phyloP scores from a whole-genome alignment of 2,888 invertebrate species.

The Willowsia nigromaculata region DNA sequence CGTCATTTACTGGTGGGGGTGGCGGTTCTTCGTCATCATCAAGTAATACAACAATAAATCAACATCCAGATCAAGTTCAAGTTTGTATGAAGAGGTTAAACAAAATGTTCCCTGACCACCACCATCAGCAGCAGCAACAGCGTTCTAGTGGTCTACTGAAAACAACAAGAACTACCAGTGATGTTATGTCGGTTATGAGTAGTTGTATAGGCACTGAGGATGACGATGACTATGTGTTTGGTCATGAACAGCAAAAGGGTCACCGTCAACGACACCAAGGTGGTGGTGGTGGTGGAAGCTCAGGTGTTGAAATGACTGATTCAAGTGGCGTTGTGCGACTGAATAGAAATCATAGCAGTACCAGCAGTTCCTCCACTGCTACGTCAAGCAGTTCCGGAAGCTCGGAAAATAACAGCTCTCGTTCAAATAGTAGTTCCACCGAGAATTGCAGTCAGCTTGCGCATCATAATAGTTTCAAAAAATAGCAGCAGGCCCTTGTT shows the following conservation, averaged over 20 bases:
- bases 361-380: conserved; percentile 70
- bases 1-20: conserved; percentile 56
- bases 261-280: conserved; percentile 27
- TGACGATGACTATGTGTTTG: conserved; percentile 60
- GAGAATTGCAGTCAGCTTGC: conserved; percentile 67
- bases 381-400: conserved; percentile 62
- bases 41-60: conserved; percentile 37
- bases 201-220: conserved; percentile 64
- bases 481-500: conserved; percentile 45
- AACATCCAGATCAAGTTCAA: conserved; percentile 9
- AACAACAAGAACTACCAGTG: conserved; percentile 66
- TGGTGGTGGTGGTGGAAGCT: conserved; percentile 8
- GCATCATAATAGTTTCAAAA: conserved; percentile 67
- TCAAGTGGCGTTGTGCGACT: conserved; percentile 46
- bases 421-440: conserved; percentile 69
- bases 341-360: conserved; percentile 70
- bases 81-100: conserved; percentile 54
- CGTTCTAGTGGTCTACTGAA: conserved; percentile 39
- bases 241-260: conserved; percentile 3
- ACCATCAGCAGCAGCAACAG: conserved; percentile 33
- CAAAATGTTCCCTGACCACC: conserved; percentile 68
- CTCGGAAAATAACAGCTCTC: conserved; percentile 67
- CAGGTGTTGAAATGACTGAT: conserved; percentile 4
- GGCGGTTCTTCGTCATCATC: conserved; percentile 46
- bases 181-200: conserved; percentile 56